Base-by-base conservation (phyloP, 2,888 invertebrate species). In the Lasioglossum villosulum region DNA sequence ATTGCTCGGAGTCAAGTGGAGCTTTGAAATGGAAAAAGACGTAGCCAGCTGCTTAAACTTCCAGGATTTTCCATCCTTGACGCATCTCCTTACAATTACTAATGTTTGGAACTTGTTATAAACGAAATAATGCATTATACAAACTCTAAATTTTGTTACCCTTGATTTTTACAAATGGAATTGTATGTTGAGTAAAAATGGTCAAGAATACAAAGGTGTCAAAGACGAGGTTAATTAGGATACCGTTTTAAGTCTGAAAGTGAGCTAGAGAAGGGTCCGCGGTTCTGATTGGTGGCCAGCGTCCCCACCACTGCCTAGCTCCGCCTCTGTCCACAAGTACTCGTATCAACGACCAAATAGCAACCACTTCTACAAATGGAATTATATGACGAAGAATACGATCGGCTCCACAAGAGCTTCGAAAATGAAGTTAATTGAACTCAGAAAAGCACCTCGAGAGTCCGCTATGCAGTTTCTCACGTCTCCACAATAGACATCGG, bases 1-100 rank as follows among this genome's bases (percentile, higher is more conserved):
- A 86, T 78, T 80, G 82, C 78, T 39, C 30, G 72, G 39, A 45
- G 59, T 71, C 81, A 30, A 63, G 63, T 30, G 30, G 6, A 63
- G 63, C 30, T 16, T 63, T n/a, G 16, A 63, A 6, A 63, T 63
- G 30, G 16, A 63, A 30, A 30, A 59, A 59, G 27, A 14, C 27
- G n/a, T 4, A n/a, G 27, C 12, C 0, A 6, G 59, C 27, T 27
- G 27, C 14, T 27, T 30, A 30, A 30, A 27, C 27, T 16, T 59
- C 5, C 27, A 14, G 30, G 59, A 27, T 27, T 5, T 1, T 59
- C 14, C 27, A 27, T 59, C 5, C 5, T 27, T 27, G 27, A 27
- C 27, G 27, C 4, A 27, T 59, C 27, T 14, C 14, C 52, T 52
- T 52, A 23, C 52, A 23, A 52, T 52, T 52, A 23, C n/a, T 52